Percentiles rank a stretch among this genome's conserved stretches.
Evolutionary conservation across 2,113 vertebrate genomes (phyloP).

Genomic region (Phaethornis superciliosus): DNA sequence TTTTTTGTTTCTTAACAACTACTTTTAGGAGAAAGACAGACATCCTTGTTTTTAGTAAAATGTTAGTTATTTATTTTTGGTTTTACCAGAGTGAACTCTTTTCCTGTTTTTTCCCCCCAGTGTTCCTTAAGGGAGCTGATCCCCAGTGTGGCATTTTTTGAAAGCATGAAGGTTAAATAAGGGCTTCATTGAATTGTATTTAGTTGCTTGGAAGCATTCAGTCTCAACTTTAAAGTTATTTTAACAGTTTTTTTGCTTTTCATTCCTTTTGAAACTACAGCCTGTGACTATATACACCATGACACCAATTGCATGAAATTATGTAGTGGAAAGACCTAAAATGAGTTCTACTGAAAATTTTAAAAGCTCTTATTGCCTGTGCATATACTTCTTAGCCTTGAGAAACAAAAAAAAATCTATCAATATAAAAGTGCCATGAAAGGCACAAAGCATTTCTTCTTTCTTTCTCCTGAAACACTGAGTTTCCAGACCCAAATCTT

Average conservation of each 20-base stretch:
- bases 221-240: neutral
- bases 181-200: neutral
- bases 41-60: neutral
- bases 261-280: constrained; percentile 34
- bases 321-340: constrained; percentile 61
- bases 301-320: constrained; percentile 40
- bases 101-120: neutral
- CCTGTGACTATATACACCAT: constrained; percentile 50
- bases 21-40: neutral
- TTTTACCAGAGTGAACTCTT: neutral
- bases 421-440: constrained; percentile 46
- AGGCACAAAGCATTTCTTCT: neutral
- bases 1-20: neutral
- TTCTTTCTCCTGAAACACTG: constrained; percentile 48
- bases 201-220: neutral
- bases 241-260: neutral
- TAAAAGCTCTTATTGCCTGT: constrained; percentile 44
- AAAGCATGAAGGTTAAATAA: neutral
- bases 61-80: neutral
- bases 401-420: constrained; percentile 50
- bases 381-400: constrained; percentile 25
- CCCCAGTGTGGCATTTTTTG: neutral
- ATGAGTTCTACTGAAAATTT: constrained; percentile 53
- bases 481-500: neutral
- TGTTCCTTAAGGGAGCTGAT: neutral